Evolutionary conservation across 2,113 vertebrate species (phyloP).

Genomic region (Oryzias woworae): DNA sequence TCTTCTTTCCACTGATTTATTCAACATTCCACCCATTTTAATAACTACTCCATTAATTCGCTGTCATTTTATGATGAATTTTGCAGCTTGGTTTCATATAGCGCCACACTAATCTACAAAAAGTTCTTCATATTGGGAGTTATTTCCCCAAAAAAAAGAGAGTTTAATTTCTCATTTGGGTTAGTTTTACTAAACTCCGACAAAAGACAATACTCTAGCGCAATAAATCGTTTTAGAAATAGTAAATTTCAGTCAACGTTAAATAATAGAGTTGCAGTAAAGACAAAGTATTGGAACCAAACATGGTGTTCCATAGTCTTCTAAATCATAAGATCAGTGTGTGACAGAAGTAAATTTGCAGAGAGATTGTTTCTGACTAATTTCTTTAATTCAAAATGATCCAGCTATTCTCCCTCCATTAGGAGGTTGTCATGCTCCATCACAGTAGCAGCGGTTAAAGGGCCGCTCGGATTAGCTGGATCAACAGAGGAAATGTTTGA

Average conservation of each 20-base stretch:
- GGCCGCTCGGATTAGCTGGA: conserved; percentile 31
- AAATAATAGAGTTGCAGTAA: no score
- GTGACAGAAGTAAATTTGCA: conserved; percentile 58
- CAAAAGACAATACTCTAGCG: no score
- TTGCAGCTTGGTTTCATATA: conserved; percentile 51
- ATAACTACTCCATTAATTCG: conserved; percentile 58
- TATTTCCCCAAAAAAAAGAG: not conserved
- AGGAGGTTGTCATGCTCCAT: conserved; percentile 69
- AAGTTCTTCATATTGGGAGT: conserved; percentile 22
- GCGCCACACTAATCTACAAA: conserved; percentile 36
- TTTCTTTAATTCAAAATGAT: conserved; percentile 74
- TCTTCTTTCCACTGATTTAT: conserved; percentile 55
- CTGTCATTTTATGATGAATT: conserved; percentile 57
- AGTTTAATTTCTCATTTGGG: not conserved
- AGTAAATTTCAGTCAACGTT: no score
- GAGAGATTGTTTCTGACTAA: conserved; percentile 70
- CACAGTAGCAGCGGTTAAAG: conserved; percentile 68
- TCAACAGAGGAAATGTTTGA: conserved; percentile 37
- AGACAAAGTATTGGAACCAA: no score
- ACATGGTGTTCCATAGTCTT: no score
- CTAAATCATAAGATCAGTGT: conserved; percentile 4
- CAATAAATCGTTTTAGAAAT: no score
- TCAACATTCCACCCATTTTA: conserved; percentile 31
- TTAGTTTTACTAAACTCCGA: not conserved
- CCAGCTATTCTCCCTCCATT: conserved; percentile 61